Conservation (phyloP, 2,113 vertebrate genomes). For the Rhipidura dahli region DNA sequence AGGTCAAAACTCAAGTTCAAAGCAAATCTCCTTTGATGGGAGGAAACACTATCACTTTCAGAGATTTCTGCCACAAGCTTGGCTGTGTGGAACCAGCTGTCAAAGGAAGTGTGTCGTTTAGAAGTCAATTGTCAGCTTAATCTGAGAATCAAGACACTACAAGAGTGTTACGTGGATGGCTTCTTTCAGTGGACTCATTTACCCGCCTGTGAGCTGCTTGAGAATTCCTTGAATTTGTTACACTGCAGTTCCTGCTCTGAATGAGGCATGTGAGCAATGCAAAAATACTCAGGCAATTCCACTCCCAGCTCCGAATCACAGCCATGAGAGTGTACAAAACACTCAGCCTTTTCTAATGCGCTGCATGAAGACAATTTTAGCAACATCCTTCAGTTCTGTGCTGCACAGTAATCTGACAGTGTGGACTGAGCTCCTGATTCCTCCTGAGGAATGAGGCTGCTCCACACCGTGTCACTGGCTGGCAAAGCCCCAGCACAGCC, state of each 20-base stretch:
- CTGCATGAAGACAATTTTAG: background rate
- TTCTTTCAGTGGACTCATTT: background rate
- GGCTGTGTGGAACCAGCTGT: background rate
- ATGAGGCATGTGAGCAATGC: background rate
- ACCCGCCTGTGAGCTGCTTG: background rate
- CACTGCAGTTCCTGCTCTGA: background rate
- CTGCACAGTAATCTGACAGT: background rate
- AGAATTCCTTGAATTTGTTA: background rate
- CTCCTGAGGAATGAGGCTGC: background rate
- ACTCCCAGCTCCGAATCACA: background rate
- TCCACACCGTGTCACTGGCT: background rate
- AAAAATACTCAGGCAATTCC: background rate
- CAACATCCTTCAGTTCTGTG: background rate
- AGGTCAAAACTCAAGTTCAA: background rate
- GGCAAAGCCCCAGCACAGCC: background rate
- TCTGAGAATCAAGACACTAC: background rate
- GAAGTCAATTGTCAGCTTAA: background rate
- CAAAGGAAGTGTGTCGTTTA: background rate
- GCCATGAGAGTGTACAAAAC: background rate
- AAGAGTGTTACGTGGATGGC: background rate
- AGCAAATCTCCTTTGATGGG: background rate
- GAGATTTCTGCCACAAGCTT: background rate
- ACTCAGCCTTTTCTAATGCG: fast-evolving
- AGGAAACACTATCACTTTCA: background rate
- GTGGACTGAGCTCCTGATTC: fast-evolving